phyloP scores from a whole-genome alignment of 2,113 vertebrate genomes.

The Plecturocebus donacophilus region DNA sequence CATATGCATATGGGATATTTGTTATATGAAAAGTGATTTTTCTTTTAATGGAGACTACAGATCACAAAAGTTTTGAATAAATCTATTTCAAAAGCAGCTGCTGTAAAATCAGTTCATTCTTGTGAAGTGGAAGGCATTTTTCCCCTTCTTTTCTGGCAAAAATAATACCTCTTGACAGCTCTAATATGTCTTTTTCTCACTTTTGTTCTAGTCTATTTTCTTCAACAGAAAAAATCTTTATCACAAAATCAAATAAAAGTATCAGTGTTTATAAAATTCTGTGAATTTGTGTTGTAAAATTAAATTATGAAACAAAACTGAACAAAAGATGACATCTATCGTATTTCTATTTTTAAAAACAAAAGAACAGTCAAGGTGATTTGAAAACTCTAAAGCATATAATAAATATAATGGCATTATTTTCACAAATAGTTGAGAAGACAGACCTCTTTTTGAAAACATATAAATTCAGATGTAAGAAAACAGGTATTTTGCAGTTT shows the following conservation, averaged over 20 bases:
- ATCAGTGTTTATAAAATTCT: slow-evolving; percentile 24
- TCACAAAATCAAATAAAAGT: slow-evolving; percentile 58
- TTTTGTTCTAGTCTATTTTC: slow-evolving; percentile 20
- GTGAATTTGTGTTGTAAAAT: slow-evolving; percentile 55
- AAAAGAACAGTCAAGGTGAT: slow-evolving; percentile 36
- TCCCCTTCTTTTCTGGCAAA: background rate
- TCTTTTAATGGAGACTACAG: background rate
- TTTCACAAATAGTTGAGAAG: slow-evolving; percentile 42
- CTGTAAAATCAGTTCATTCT: slow-evolving; percentile 23
- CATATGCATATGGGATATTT: background rate
- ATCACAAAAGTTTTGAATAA: slow-evolving; percentile 23
- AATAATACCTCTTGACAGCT: slow-evolving; percentile 44
- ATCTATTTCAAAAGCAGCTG: slow-evolving; percentile 25
- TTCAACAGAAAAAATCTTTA: slow-evolving; percentile 43
- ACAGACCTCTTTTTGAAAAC: slow-evolving; percentile 33
- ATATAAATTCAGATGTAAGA: slow-evolving; percentile 1
- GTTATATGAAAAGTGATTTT: background rate
- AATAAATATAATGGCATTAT: slow-evolving; percentile 11
- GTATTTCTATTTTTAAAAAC: slow-evolving; percentile 26
- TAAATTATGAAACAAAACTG: slow-evolving; percentile 53
- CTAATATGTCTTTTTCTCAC: slow-evolving; percentile 26
- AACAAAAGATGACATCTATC: slow-evolving; percentile 15
- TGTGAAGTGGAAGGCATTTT: background rate
- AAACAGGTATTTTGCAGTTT: background rate
- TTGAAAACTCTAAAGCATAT: background rate